Conservation (phyloP, 2,888 invertebrate species). For the Spodoptera exigua region DNA sequence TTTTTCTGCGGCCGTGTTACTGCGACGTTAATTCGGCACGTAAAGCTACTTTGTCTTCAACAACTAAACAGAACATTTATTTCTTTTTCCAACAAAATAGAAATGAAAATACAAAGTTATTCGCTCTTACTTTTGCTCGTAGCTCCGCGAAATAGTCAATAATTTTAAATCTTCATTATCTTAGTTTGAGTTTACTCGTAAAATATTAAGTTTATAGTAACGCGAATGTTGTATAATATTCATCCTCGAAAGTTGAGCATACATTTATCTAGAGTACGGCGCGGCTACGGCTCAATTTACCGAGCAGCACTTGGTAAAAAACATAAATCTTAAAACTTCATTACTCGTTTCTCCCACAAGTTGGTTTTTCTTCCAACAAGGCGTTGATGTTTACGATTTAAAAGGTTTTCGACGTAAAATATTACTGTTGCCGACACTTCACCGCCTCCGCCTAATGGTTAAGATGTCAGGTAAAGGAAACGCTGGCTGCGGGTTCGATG, state of each 20-base stretch:
- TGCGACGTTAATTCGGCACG: slow-evolving; percentile 10
- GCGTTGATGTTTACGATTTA: slow-evolving; percentile 85
- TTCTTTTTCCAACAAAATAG: no score
- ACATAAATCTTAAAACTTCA: slow-evolving; percentile 83
- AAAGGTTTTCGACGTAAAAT: slow-evolving; percentile 86
- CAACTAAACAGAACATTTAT: no score
- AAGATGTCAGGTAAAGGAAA: slow-evolving; percentile 65
- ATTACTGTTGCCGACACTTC: slow-evolving; percentile 80
- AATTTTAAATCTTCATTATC: no score
- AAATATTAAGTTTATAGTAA: slow-evolving; percentile 11
- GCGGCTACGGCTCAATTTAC: slow-evolving; percentile 50
- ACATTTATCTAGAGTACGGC: slow-evolving; percentile 43
- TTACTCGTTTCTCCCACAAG: slow-evolving; percentile 74
- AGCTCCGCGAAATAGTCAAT: no score
- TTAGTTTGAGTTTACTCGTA: background rate
- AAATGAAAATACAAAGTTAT: no score
- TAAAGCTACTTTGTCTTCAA: background rate
- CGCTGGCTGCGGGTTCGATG: slow-evolving; percentile 57
- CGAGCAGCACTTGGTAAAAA: slow-evolving; percentile 69
- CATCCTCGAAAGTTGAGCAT: slow-evolving; percentile 31
- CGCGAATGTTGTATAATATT: slow-evolving; percentile 25
- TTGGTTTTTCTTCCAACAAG: slow-evolving; percentile 77
- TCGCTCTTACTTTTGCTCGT: no score
- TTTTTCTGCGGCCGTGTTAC: slow-evolving; percentile 2
- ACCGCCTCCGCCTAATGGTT: slow-evolving; percentile 63